A percentile compares a stretch with the other conserved stretches of the same genome.
phyloP scores from a whole-genome alignment of 2,888 invertebrate genomes.

The Plagiodera versicolora region DNA sequence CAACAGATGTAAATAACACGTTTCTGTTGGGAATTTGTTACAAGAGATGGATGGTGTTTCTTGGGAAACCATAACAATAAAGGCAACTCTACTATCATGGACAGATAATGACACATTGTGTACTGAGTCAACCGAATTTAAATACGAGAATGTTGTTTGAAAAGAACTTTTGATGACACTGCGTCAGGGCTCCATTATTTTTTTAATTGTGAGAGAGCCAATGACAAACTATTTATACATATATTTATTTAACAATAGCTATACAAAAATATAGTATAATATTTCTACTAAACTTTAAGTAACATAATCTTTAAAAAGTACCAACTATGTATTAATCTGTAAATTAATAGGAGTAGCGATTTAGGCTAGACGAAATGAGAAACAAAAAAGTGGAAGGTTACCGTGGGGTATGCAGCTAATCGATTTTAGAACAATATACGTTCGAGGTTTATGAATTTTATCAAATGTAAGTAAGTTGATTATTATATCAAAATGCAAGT shows the following conservation, averaged over 20 bases:
- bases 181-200: constrained; percentile 36
- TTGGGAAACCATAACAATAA: background rate
- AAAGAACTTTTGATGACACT: constrained; percentile 6
- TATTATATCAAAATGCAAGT: constrained; percentile 52
- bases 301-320: constrained; percentile 63
- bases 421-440: constrained; percentile 53
- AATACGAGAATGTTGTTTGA: background rate
- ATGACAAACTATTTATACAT: constrained; percentile 45
- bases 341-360: constrained; percentile 50
- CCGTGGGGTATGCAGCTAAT: constrained; percentile 43
- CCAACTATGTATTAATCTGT: constrained; percentile 62
- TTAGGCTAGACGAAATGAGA: constrained; percentile 40
- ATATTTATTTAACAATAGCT: constrained; percentile 50
- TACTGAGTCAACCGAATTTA: background rate
- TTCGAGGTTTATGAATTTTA: constrained; percentile 54
- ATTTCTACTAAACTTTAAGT: constrained; percentile 55
- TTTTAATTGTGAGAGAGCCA: constrained; percentile 45
- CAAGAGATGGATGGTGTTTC: background rate
- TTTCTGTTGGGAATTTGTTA: background rate
- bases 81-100: no score
- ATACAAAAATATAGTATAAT: constrained; percentile 50
- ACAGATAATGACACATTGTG: no score
- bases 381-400: constrained; percentile 40
- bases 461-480: constrained; percentile 51
- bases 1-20: background rate